phyloP scores from a whole-genome alignment of 2,888 invertebrate species.

The Eurytoma adleriae region DNA sequence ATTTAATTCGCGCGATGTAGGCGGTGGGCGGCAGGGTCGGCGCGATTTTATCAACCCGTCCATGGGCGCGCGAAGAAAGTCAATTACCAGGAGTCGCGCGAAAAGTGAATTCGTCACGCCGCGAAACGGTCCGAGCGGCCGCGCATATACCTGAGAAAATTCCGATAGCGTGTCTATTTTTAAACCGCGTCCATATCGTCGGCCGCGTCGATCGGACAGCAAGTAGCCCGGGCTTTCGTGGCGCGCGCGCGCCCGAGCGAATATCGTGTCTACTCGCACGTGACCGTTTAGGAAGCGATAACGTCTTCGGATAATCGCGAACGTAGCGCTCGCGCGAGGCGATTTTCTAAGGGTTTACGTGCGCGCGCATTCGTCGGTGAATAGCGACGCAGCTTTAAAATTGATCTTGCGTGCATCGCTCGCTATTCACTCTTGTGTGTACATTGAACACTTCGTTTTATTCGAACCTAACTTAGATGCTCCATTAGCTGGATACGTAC shows the following conservation, averaged over 20 bases:
- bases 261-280: slow-evolving; percentile 10
- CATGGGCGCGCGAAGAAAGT: not conserved
- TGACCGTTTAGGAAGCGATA: slow-evolving; percentile 16
- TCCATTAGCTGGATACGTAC: too few species aligned
- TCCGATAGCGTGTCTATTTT: not conserved
- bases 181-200: not conserved
- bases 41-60: not conserved
- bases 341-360: not conserved
- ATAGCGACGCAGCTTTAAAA: not conserved
- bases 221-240: not conserved
- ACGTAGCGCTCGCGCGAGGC: slow-evolving; percentile 11
- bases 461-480: too few species aligned
- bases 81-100: slow-evolving; percentile 15
- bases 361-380: not conserved
- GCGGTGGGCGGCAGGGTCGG: too few species aligned
- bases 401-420: slow-evolving; percentile 20
- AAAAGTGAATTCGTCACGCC: slow-evolving; percentile 7
- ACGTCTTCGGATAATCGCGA: slow-evolving; percentile 19
- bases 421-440: too few species aligned
- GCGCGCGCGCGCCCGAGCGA: not conserved
- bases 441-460: too few species aligned
- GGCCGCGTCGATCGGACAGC: slow-evolving; percentile 2
- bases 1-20: not conserved
- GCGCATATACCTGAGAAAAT: not conserved
- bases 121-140: not conserved